Conservation (phyloP, 2,113 vertebrate species). For the Malurus melanocephalus region DNA sequence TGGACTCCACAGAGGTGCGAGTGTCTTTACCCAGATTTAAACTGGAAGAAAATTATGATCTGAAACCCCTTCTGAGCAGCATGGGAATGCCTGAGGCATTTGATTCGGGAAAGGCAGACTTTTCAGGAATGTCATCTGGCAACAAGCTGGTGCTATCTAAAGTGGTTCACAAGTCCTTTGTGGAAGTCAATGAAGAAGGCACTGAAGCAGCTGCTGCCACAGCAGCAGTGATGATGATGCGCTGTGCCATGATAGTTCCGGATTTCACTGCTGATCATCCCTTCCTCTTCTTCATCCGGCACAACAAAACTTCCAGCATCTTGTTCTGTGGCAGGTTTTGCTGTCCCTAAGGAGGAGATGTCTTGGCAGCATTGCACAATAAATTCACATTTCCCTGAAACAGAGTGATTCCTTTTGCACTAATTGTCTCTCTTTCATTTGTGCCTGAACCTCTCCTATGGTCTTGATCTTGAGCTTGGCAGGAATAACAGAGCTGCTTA, state of each 20-base stretch:
- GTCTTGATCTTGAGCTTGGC: fast-evolving
- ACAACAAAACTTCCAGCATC: conserved; percentile 51
- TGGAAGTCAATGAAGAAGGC: conserved; percentile 91
- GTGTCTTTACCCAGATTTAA: conserved; percentile 83
- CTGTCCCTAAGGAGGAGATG: conserved; percentile 38
- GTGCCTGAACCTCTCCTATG: not conserved
- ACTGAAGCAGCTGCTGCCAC: conserved; percentile 87
- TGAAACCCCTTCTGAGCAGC: conserved; percentile 66
- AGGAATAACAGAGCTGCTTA: not conserved
- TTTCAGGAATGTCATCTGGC: conserved; percentile 80
- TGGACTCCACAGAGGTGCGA: conserved; percentile 65
- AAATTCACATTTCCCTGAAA: not conserved
- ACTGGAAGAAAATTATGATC: conserved; percentile 77
- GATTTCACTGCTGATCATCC: conserved; percentile 66
- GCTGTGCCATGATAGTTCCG: not conserved
- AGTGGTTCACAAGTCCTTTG: conserved; percentile 86
- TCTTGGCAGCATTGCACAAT: not conserved
- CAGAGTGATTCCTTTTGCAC: not conserved
- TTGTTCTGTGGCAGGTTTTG: conserved; percentile 74
- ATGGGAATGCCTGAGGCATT: conserved; percentile 87
- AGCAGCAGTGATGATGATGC: conserved; percentile 42
- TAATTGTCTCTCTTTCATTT: not conserved
- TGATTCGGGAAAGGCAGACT: conserved; percentile 15
- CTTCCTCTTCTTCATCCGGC: conserved; percentile 78
- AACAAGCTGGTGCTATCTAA: conserved; percentile 77